Base-by-base conservation (phyloP, 2,113 vertebrate genomes). In the Hiodon alosoides region DNA sequence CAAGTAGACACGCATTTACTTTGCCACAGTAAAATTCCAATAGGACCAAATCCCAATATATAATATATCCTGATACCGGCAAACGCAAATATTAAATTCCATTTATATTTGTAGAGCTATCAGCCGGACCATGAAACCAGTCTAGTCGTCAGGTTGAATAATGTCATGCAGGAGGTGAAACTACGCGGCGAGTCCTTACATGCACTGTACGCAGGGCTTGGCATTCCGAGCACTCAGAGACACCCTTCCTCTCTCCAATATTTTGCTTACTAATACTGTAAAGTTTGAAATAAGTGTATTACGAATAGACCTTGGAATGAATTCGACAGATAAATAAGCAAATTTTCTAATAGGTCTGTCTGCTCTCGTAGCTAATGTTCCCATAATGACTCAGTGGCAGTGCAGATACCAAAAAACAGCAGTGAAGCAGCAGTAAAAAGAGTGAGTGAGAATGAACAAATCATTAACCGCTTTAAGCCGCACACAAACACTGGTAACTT, bases 111-210 rank as follows among this genome's bases (percentile, higher is more conserved):
- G 31, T 31, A 31, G 31, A 31, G 31, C 31, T 31, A 31, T 31
- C 31, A 31, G 31, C 31, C 31, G 31, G 31, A 31, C 31, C 31
- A 31, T 31, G 31, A 31, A 31, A 31, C 31, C 31, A 31, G 31
- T 31, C 81, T 82, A 76, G 78, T 86, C 82, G 78, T 80, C 74
- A 81, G 83, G 76, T 86, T 86, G 81, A 78, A 81, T 77, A 62
- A 72, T 80, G 52, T 55, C 57, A 71, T 83, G 80, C 57, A 69
- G 65, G 81, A 7, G 78, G 81, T 31, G 84, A 80, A 79, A 31
- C 48, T 72, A 83, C 79, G 85, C 72, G 75, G 75, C n/a, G 82
- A 79, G 83, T 77, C 80, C 76, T 83, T 81, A 81, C 77, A 80
- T 81, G 81, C 82, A 80, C 84, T 59, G 61, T 70, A 79, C 79